Evolutionary conservation across 2,888 invertebrate species (phyloP), one percentile per base, ranked within the genome.

Genomic region (Phortica magna): DNA sequence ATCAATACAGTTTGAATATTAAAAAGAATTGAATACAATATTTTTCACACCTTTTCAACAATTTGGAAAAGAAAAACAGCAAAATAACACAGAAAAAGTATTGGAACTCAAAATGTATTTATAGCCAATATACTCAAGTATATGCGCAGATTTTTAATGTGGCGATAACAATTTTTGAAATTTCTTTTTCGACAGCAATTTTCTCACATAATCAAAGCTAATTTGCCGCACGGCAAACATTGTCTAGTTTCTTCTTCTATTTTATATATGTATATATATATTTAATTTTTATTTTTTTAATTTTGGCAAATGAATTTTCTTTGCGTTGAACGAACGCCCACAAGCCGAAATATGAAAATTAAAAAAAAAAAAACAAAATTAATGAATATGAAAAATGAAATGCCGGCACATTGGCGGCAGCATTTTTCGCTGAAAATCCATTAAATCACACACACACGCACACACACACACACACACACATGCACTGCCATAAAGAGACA

Each of bases 381-480:
- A 48, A 48, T 48, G 14, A 48, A 48, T 3, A 48, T 48, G 10
- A 48, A 48, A 68, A 43, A 19, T 43, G 19, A 68, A 61, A 61
- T 19, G 59, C 59, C 59, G 59, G 59, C 59, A 67, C 41, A 12
- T 14, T 19, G 39, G 64, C 14, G 64, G 17, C 14, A 14, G 31
- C 19, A 39, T 64, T 22, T 64, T 9, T 31, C 39, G 61, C 61
- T 22, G 61, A 59, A 71, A 53, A 73, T 12, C 55, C 41, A 73
- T 73, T 73, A 73, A 61, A 73, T 73, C 42, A 14, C 48, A 48
- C 14, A 48, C 48, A 48, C 48, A 14, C 48, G 5, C 10, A 48
- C 3, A 48, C 9, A 48, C 48, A n/a, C 42, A 14, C 48, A 48
- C 14, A 48, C 48, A 48, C 48, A 14, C 48, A 48, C 10, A 48